phyloP scores from a whole-genome alignment of 2,113 vertebrate species.

The Oenanthe oenanthe region DNA sequence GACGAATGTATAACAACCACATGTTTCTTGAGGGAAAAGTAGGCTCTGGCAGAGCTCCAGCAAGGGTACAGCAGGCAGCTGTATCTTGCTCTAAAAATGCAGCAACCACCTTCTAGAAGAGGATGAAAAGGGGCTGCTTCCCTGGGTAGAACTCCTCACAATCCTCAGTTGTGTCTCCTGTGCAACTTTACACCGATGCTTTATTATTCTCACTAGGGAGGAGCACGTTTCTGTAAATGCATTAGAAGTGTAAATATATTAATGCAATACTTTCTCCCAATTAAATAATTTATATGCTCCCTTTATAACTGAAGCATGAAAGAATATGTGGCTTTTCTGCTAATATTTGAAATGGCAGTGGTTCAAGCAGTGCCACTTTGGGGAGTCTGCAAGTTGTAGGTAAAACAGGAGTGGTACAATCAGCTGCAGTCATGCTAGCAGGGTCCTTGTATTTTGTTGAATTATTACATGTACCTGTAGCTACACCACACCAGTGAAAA shows the following conservation, averaged over 20 bases:
- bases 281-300: slow-evolving; percentile 60
- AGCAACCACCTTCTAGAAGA: slow-evolving; percentile 9
- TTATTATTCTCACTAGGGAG: slow-evolving; percentile 45
- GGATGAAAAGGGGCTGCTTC: not conserved
- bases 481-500: not conserved
- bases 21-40: slow-evolving; percentile 56
- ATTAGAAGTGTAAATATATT: slow-evolving; percentile 73
- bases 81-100: slow-evolving; percentile 11
- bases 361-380: slow-evolving; percentile 44
- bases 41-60: slow-evolving; percentile 59
- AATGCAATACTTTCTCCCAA: slow-evolving; percentile 76
- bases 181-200: not conserved
- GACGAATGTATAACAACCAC: slow-evolving; percentile 19
- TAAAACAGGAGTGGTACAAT: not conserved
- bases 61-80: slow-evolving; percentile 55
- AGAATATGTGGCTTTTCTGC: slow-evolving; percentile 40
- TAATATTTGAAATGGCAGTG: slow-evolving; percentile 64
- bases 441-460: not conserved
- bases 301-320: slow-evolving; percentile 66
- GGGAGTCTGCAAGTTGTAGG: slow-evolving; percentile 13
- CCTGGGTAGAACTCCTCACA: not conserved
- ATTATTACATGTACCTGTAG: not conserved
- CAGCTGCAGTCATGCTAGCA: not conserved
- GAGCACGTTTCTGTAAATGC: slow-evolving; percentile 59
- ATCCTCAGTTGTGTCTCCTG: accelerated